Evolutionary conservation across 2,888 invertebrate species (phyloP), one percentile per base, ranked within the genome.

Genomic region (Mythimna albipuncta): DNA sequence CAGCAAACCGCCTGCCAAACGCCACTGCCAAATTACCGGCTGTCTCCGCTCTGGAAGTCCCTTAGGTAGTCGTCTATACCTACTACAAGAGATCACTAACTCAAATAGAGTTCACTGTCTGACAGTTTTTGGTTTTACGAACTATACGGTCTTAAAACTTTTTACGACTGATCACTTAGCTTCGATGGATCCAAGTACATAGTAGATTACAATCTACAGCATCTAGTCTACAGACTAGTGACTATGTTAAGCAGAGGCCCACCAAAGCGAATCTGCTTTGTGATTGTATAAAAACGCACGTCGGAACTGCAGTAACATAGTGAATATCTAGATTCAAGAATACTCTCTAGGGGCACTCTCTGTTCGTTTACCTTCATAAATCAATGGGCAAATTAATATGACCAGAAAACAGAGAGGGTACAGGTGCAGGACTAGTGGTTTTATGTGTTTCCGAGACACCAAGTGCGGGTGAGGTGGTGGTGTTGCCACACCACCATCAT

Each of bases 1-100:
- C 55, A 59, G 50, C 44, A 59, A 54, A 75, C 50, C 10, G 63
- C 16, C 50, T 80, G 67, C 78, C 70, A 81, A 75, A 52, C 54
- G 26, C 61, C 66, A 68, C 69, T 81, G 69, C 69, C 69, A 81
- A 83, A 72, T 72, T 55, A 79, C 73, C 11, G 35, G 26, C 62
- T 63, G 75, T 75, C 64, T 63, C 68, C 55, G 52, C 47, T 38
- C 41, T 59, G 16, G 55, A 64, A 58, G 32, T n/a, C 61, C 47
- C 38, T 41, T 54, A 63, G 54, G n/a, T 52, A 41, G 19, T 38
- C 38, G 13, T 35, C 16, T 61, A 50, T 66, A 11, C 47, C 47
- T 47, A 47, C 2, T 26, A 10, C 52, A 13, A 64, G 58, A 68
- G 38, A 57, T 64, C 35, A 66, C 50, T 41, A 21, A 16, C 62